phyloP scores from a whole-genome alignment of 2,113 vertebrate genomes.

The Megaceryle torquata region DNA sequence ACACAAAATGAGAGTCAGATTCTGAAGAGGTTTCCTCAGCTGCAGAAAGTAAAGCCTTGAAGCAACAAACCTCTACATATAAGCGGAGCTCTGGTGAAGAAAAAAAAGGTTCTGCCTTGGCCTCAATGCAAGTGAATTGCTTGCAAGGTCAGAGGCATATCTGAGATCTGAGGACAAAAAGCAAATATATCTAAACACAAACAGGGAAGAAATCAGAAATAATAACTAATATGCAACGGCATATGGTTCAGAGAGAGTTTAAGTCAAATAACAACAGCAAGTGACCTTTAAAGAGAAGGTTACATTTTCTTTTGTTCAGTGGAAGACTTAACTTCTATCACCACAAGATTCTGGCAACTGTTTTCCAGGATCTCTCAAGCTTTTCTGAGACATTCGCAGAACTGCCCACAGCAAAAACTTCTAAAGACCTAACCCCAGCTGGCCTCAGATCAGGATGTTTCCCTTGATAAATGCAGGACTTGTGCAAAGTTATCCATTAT shows the following conservation, averaged over 20 bases:
- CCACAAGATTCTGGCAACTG: background rate
- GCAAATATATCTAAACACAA: background rate
- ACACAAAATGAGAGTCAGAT: background rate
- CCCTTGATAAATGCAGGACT: background rate
- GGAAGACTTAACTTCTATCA: background rate
- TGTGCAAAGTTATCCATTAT: background rate
- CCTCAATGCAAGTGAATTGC: background rate
- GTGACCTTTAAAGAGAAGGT: constrained; percentile 16
- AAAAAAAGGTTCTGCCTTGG: background rate
- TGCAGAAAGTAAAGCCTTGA: background rate
- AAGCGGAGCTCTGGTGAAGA: background rate
- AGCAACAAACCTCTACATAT: background rate
- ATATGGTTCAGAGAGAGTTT: background rate
- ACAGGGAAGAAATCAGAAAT: background rate
- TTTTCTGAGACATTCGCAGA: background rate
- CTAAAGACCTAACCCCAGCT: background rate
- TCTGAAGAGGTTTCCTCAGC: background rate
- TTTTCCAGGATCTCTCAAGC: background rate
- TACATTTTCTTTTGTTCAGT: background rate
- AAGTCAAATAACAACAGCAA: background rate
- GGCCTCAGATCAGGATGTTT: background rate
- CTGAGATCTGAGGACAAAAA: background rate
- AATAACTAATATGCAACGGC: background rate
- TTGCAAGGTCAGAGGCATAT: background rate
- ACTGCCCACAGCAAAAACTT: background rate